These are phyloP conservation scores for Taxidea taxus DNA, from an alignment of 2,113 vertebrate genomes.

Conservation along the genomic window DNA sequence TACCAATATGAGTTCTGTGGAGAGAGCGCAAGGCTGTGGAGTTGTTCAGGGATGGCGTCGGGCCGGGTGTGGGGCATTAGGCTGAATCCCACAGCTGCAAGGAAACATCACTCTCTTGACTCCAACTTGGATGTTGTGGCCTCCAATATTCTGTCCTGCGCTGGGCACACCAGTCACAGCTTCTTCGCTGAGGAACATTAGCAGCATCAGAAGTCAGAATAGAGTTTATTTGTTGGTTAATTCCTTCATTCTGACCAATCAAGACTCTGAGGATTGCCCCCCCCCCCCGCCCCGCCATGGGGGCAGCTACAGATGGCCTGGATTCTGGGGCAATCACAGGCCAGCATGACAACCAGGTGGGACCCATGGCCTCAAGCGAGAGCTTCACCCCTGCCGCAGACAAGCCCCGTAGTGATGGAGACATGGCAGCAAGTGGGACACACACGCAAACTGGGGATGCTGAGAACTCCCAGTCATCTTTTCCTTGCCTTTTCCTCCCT, in stretches of 20 bases:
- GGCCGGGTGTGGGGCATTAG: background rate
- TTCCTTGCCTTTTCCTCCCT: background rate
- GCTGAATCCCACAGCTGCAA: background rate
- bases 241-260: background rate
- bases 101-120: background rate
- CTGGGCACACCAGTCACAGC: background rate
- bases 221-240: background rate
- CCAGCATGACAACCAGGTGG: background rate
- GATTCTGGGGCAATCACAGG: background rate
- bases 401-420: fast-evolving
- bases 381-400: background rate
- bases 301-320: background rate
- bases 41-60: fast-evolving
- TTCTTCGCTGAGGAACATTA: background rate
- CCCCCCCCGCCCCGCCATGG: too few species aligned
- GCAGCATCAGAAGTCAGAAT: background rate
- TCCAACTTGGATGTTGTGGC: background rate
- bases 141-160: too few species aligned
- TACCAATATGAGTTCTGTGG: background rate
- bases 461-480: background rate
- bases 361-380: background rate
- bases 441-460: fast-evolving
- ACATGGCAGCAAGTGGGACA: background rate
- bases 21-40: fast-evolving
- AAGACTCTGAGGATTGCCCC: background rate